Evolutionary conservation across 2,888 invertebrate genomes (phyloP).

Genomic region (Latrodectus hesperus): DNA sequence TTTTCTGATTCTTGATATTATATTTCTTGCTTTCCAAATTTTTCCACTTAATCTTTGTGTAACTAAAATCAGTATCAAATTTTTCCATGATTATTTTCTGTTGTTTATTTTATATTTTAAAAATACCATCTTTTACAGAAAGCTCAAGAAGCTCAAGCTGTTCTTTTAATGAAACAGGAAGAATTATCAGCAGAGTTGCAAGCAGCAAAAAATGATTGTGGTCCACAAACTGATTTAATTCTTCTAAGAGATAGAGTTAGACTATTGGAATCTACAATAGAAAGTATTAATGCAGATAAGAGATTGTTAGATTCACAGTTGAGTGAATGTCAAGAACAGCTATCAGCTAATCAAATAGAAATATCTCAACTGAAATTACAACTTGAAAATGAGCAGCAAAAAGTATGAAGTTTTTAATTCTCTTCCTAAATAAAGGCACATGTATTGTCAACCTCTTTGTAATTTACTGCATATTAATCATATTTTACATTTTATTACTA

Average conservation of each 20-base stretch:
- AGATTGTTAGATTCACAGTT: constrained; percentile 84
- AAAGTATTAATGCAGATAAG: constrained; percentile 84
- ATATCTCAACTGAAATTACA: constrained; percentile 84
- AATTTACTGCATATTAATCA: too few species aligned
- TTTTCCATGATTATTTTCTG: background rate
- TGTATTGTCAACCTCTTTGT: too few species aligned
- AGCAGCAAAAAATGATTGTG: constrained; percentile 79
- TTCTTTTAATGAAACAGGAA: constrained; percentile 84
- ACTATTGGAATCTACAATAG: constrained; percentile 83
- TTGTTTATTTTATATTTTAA: too few species aligned
- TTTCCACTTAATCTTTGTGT: background rate
- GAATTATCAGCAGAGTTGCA: constrained; percentile 84
- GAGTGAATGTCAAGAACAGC: constrained; percentile 81
- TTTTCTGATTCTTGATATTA: too few species aligned
- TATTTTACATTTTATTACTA: too few species aligned
- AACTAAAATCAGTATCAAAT: background rate
- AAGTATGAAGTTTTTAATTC: constrained; percentile 76
- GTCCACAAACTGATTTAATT: constrained; percentile 81
- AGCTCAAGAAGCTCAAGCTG: constrained; percentile 87
- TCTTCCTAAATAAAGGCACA: too few species aligned
- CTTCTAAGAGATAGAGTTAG: constrained; percentile 81
- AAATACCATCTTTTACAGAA: constrained; percentile 75
- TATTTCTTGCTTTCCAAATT: background rate
- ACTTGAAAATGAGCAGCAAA: constrained; percentile 88
- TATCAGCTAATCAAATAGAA: constrained; percentile 86